A percentile compares a stretch with the other conserved stretches of the same genome.
These are phyloP conservation scores for Hermatobates lingyangjiaoensis DNA, from an alignment of 1,140 invertebrate species.

Conservation along the genomic window DNA sequence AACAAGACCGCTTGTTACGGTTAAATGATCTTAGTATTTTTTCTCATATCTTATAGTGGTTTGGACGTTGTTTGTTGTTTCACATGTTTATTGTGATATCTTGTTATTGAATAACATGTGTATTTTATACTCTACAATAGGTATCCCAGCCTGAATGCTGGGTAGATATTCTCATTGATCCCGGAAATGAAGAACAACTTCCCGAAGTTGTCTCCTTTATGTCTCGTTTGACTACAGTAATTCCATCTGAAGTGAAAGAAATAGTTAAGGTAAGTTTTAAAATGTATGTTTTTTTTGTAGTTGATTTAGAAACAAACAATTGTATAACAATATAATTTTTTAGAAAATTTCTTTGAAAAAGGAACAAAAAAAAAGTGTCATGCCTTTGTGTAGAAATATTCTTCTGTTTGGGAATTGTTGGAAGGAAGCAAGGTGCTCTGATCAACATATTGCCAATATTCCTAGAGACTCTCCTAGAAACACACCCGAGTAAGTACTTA, in stretches of 20 bases:
- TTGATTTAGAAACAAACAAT: neutral
- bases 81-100: neutral
- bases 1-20: neutral
- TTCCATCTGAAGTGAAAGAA: neutral
- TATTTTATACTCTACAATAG: neutral
- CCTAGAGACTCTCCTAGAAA: constrained; percentile 1
- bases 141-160: constrained; percentile 1
- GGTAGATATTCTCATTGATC: constrained; percentile 12
- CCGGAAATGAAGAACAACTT: constrained; percentile 2
- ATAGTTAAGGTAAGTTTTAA: neutral
- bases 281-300: neutral
- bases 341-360: constrained; percentile 1
- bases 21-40: neutral
- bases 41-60: neutral
- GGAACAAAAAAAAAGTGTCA: neutral
- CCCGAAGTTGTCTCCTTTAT: constrained; percentile 9
- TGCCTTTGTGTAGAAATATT: constrained; percentile 6
- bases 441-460: constrained; percentile 5
- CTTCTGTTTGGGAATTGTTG: constrained; percentile 10
- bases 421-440: constrained; percentile 5
- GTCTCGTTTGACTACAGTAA: constrained; percentile 6
- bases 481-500: neutral
- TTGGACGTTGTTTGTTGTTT: neutral
- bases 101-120: too few relatives aligned
- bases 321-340: neutral